Conservation (phyloP, 2,888 invertebrate genomes). For the Epinotia nisella region DNA sequence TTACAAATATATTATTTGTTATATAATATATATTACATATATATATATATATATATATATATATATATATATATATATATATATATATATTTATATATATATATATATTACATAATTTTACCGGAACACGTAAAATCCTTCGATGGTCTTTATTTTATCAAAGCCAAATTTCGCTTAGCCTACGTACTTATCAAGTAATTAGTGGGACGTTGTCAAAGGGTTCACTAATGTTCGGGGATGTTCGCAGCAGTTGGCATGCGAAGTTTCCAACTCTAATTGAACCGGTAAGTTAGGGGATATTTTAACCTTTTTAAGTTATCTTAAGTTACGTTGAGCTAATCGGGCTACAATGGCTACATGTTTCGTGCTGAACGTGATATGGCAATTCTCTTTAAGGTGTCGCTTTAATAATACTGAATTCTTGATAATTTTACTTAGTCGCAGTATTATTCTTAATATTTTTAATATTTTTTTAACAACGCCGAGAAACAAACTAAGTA, state of each 20-base stretch:
- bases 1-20: no score
- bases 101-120: no score
- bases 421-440: no score
- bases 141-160: background rate
- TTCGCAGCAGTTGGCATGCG: background rate
- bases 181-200: conserved; percentile 21
- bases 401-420: no score
- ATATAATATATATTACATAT: no score
- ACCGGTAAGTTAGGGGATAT: conserved; percentile 11
- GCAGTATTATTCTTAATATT: no score
- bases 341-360: background rate
- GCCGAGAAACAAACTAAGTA: no score
- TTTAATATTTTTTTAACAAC: no score
- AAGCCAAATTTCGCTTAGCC: background rate
- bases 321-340: background rate
- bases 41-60: no score
- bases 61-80: no score
- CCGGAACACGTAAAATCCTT: no score
- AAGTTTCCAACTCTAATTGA: conserved; percentile 28
- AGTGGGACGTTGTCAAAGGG: conserved; percentile 6
- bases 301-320: conserved; percentile 15
- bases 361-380: background rate
- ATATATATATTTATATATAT: no score
- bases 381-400: background rate
- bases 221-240: background rate